These are phyloP conservation scores for Telmatochromis brichardi DNA, from an alignment of 2,113 vertebrate species.

Conservation along the genomic window DNA sequence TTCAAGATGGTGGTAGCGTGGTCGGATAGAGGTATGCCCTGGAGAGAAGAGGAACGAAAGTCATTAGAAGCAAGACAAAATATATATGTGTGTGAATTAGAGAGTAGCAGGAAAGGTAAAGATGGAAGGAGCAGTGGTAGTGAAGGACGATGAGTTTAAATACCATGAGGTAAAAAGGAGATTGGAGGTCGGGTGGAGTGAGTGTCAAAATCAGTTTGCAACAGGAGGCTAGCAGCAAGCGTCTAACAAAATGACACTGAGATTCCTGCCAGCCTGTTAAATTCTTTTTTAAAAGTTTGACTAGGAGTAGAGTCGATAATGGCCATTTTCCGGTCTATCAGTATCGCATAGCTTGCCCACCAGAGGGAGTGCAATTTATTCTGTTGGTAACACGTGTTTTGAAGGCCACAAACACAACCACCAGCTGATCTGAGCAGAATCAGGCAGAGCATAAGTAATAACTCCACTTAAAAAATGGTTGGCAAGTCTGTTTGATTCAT, in stretches of 20 bases:
- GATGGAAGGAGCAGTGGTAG: not conserved
- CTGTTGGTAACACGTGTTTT: not conserved
- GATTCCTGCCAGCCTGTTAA: not conserved
- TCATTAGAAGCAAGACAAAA: not conserved
- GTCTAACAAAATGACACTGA: not conserved
- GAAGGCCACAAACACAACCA: not conserved
- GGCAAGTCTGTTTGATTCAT: not conserved
- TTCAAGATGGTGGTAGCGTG: not conserved
- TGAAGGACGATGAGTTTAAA: not conserved
- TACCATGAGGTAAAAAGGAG: not conserved
- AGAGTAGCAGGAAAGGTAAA: not conserved
- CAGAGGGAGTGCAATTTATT: not conserved
- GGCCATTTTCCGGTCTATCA: not conserved
- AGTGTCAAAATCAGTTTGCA: not conserved
- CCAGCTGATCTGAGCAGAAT: not conserved
- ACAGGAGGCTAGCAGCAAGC: not conserved
- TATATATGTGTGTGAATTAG: not conserved
- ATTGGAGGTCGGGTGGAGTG: not conserved
- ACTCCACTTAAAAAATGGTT: not conserved
- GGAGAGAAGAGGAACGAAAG: not conserved
- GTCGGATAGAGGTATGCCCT: not conserved
- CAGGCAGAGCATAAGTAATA: not conserved
- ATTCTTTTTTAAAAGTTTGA: not conserved
- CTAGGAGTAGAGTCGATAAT: not conserved
- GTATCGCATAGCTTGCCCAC: not conserved